Conservation (phyloP, 1,140 invertebrate species). For the Thrips palmi region DNA sequence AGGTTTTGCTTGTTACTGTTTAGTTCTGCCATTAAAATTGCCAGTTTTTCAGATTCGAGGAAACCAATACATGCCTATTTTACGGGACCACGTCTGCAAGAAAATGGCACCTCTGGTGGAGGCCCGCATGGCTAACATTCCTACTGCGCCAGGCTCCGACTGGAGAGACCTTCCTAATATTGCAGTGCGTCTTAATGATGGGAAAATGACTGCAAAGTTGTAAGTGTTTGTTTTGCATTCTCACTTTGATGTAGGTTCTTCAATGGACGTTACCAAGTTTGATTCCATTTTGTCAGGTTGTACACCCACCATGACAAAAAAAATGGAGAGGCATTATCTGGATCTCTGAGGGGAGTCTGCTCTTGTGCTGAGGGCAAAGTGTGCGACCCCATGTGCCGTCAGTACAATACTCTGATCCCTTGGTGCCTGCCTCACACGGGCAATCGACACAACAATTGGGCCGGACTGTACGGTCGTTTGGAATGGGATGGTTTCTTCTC, state of each 20-base stretch:
- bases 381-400: conserved; percentile 54
- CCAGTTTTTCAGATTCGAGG: conserved; percentile 39
- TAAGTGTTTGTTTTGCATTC: no score
- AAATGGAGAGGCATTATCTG: conserved; percentile 35
- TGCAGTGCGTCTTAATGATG: conserved; percentile 46
- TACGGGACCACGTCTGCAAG: conserved; percentile 70
- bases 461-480: conserved; percentile 48
- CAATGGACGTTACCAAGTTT: no score
- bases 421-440: conserved; percentile 83
- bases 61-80: conserved; percentile 31
- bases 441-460: conserved; percentile 75
- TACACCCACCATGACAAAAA: conserved; percentile 55
- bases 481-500: conserved; percentile 74
- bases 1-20: no score
- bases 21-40: no score
- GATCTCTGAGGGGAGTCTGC: conserved; percentile 58
- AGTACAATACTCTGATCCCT: conserved; percentile 72
- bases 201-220: conserved; percentile 39
- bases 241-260: no score
- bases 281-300: conserved; percentile 25
- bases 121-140: conserved; percentile 59
- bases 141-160: conserved; percentile 54
- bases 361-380: conserved; percentile 41
- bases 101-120: conserved; percentile 64
- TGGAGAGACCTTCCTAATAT: conserved; percentile 79